Evolutionary conservation across 2,888 invertebrate species (phyloP).

Genomic region (Boloria selene): DNA sequence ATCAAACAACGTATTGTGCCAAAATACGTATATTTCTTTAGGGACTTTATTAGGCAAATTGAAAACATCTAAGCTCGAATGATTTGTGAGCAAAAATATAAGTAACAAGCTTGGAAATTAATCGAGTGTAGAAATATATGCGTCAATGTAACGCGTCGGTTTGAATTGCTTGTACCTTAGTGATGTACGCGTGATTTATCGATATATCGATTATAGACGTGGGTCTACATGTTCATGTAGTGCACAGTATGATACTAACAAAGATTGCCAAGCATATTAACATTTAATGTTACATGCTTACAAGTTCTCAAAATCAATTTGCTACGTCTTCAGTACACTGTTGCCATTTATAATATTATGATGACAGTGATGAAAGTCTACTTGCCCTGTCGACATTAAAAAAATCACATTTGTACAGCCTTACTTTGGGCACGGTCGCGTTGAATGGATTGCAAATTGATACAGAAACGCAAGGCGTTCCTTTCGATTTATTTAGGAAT

Average conservation of each 20-base stretch:
- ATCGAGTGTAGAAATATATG: slow-evolving; percentile 69
- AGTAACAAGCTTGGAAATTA: slow-evolving; percentile 72
- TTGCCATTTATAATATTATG: background rate
- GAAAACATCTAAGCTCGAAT: slow-evolving; percentile 37
- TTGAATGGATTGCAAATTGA: slow-evolving; percentile 74
- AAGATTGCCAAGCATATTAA: too few relatives aligned
- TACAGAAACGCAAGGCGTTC: slow-evolving; percentile 64
- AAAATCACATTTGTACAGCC: slow-evolving; percentile 29
- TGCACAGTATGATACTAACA: background rate
- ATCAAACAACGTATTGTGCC: too few relatives aligned
- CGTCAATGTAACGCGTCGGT: slow-evolving; percentile 61
- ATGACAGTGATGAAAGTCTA: background rate
- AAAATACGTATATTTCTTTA: background rate
- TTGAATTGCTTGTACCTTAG: slow-evolving; percentile 49
- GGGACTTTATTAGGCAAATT: background rate
- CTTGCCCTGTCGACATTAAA: slow-evolving; percentile 19
- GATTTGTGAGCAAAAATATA: slow-evolving; percentile 68
- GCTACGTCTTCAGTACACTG: background rate
- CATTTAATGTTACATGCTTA: too few relatives aligned
- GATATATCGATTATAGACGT: slow-evolving; percentile 45
- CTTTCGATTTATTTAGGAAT: slow-evolving; percentile 70
- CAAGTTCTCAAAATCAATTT: background rate
- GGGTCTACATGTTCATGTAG: slow-evolving; percentile 25
- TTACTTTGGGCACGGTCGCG: slow-evolving; percentile 53
- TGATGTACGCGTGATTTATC: slow-evolving; percentile 68